Conservation (phyloP, 2,888 invertebrate species). For the Tenthredo amoena region DNA sequence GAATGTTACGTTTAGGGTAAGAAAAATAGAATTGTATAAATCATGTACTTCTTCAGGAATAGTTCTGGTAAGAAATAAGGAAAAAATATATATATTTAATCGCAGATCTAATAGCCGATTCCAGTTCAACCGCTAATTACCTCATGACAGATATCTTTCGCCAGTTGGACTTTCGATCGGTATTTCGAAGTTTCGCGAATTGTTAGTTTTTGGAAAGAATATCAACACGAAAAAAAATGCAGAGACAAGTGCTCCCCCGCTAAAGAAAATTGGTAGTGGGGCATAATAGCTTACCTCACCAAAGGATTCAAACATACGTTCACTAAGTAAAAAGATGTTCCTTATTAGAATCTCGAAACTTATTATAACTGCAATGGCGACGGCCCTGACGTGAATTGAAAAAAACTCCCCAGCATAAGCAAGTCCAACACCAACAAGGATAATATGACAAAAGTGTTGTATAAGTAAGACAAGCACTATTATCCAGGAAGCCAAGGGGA, state of each 20-base stretch:
- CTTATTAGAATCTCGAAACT: constrained; percentile 18
- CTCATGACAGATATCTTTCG: background rate
- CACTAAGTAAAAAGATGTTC: background rate
- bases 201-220: constrained; percentile 8
- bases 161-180: background rate
- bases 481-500: background rate
- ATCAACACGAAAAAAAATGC: background rate
- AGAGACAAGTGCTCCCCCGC: background rate
- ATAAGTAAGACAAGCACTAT: background rate
- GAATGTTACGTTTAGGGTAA: background rate
- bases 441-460: background rate
- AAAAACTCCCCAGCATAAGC: constrained; percentile 13
- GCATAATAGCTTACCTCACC: background rate
- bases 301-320: background rate
- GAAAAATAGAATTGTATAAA: background rate
- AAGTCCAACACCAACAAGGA: constrained; percentile 10
- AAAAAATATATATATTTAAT: background rate
- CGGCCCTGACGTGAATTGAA: background rate
- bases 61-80: background rate
- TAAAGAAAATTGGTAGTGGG: background rate
- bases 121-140: background rate
- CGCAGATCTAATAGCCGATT: background rate
- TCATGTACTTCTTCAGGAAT: background rate
- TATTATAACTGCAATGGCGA: background rate
- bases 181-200: background rate